Conservation (phyloP, 2,113 vertebrate genomes). For the Tor tambroides region DNA sequence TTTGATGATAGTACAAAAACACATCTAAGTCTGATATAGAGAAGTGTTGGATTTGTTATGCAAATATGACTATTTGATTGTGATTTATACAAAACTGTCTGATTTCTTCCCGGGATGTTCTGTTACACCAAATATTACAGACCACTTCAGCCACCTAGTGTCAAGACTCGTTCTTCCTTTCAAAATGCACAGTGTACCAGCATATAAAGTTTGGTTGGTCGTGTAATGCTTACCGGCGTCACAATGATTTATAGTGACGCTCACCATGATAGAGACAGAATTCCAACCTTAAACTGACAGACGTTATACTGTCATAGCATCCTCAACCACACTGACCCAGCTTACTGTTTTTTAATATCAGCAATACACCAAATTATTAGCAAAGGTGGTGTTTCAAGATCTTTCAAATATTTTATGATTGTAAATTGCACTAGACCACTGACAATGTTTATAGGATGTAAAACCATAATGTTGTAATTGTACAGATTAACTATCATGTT, state of each 20-base stretch:
- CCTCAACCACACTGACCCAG: neutral
- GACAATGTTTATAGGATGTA: neutral
- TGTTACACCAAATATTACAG: neutral
- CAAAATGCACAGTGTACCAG: neutral
- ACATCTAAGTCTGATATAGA: neutral
- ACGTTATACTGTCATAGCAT: neutral
- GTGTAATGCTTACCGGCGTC: neutral
- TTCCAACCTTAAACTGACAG: neutral
- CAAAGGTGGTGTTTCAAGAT: neutral
- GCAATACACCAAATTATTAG: neutral
- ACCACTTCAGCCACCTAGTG: neutral
- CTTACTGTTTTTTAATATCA: too few species aligned
- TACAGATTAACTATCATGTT: neutral
- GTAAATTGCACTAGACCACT: constrained; percentile 8
- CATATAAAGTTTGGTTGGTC: too few species aligned
- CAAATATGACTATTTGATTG: constrained; percentile 17
- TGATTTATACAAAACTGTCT: neutral
- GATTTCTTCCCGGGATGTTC: neutral
- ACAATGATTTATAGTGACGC: neutral
- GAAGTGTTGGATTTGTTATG: constrained; percentile 37
- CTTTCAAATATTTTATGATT: neutral
- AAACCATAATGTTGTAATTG: neutral
- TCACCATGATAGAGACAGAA: neutral
- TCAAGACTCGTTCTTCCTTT: neutral
- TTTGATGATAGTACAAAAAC: neutral